phyloP scores from a whole-genome alignment of 2,797 vertebrate species.

The Gymnothorax reevesii region DNA sequence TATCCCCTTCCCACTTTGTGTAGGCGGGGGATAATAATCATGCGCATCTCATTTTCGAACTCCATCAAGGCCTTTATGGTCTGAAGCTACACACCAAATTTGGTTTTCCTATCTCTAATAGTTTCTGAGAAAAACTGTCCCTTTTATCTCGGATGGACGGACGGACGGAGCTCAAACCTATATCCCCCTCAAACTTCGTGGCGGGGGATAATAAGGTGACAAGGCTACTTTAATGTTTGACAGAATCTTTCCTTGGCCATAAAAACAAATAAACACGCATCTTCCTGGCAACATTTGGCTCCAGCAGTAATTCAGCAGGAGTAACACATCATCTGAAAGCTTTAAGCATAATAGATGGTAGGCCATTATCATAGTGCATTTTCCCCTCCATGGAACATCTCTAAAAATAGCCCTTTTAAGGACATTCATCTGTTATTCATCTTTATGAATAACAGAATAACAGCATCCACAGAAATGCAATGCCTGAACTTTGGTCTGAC shows the following conservation, averaged over 20 bases:
- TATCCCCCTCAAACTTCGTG: too few species aligned
- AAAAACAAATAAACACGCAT: slow-evolving; percentile 25
- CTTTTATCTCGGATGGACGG: too few species aligned
- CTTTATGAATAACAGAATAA: slow-evolving; percentile 53
- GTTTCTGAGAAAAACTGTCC: too few species aligned
- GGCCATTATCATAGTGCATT: slow-evolving; percentile 45
- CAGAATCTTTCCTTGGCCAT: background rate
- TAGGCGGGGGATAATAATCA: too few species aligned
- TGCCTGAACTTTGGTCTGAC: slow-evolving; percentile 43
- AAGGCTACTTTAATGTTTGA: too few species aligned
- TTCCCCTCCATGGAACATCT: slow-evolving; percentile 21
- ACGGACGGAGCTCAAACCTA: too few species aligned
- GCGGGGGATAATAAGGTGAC: too few species aligned
- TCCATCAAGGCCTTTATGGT: too few species aligned
- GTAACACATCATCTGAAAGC: slow-evolving; percentile 44
- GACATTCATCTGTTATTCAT: slow-evolving; percentile 59
- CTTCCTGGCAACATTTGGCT: slow-evolving; percentile 48
- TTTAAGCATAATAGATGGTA: slow-evolving; percentile 57
- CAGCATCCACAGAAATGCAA: slow-evolving; percentile 50
- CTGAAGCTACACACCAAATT: too few species aligned
- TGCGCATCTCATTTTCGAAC: too few species aligned
- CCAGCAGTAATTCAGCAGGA: slow-evolving; percentile 48
- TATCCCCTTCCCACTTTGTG: too few species aligned
- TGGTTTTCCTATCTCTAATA: too few species aligned
- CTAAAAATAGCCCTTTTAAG: slow-evolving; percentile 51